phyloP scores from a whole-genome alignment of 2,888 invertebrate genomes.

The Drosophila peninsularis region DNA sequence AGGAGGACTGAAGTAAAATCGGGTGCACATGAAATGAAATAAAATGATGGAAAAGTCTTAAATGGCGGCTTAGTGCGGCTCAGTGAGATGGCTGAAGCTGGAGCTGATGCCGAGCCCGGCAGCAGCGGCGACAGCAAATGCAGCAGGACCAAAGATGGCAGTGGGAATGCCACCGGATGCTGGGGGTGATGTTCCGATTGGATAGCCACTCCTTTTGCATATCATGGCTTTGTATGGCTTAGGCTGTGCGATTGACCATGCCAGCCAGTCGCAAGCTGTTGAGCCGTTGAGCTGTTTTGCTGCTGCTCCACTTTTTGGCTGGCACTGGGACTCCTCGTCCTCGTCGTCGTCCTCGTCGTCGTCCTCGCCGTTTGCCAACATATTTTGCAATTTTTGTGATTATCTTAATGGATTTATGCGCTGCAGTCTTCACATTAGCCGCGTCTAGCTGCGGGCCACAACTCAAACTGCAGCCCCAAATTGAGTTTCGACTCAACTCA shows the following conservation, averaged over 20 bases:
- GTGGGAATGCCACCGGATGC: neutral
- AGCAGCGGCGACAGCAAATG: slow-evolving; percentile 1
- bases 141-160: neutral
- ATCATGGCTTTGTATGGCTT: slow-evolving; percentile 40
- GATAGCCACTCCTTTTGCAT: slow-evolving; percentile 49
- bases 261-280: slow-evolving; percentile 7
- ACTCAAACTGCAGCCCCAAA: slow-evolving; percentile 27
- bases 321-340: slow-evolving; percentile 2
- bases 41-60: slow-evolving; percentile 71
- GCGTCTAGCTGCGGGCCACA: slow-evolving; percentile 3
- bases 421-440: slow-evolving; percentile 58
- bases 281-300: neutral
- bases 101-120: slow-evolving; percentile 16
- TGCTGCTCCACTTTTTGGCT: slow-evolving; percentile 9
- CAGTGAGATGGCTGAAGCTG: slow-evolving; percentile 36
- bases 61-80: slow-evolving; percentile 64
- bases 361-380: slow-evolving; percentile 45
- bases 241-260: slow-evolving; percentile 46
- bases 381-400: slow-evolving; percentile 65
- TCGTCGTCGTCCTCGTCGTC: too few species aligned
- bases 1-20: slow-evolving; percentile 30
- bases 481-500: slow-evolving; percentile 48
- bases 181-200: slow-evolving; percentile 12
- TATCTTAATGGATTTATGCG: slow-evolving; percentile 69
- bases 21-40: slow-evolving; percentile 64